Percentiles rank a stretch among this genome's conserved stretches.
phyloP scores from a whole-genome alignment of 2,888 invertebrate genomes.

The Xestia xanthographa region DNA sequence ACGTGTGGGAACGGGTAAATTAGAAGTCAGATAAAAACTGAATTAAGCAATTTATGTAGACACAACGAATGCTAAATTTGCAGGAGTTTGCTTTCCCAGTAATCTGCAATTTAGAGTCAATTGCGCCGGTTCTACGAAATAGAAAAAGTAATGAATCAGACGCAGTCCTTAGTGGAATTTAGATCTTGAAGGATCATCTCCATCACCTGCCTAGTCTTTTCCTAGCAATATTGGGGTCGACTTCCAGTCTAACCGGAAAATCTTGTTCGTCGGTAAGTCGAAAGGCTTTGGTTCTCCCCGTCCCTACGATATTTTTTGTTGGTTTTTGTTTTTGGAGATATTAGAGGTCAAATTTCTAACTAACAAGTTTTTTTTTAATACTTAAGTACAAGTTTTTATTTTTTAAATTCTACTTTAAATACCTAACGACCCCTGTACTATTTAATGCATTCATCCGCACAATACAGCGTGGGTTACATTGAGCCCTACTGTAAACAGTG shows the following conservation, averaged over 20 bases:
- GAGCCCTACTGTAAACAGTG: not conserved
- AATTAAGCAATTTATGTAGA: slow-evolving; percentile 54
- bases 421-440: not conserved
- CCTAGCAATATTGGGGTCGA: not conserved
- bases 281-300: not conserved
- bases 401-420: not conserved
- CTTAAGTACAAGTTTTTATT: no score
- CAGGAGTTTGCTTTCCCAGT: slow-evolving; percentile 11
- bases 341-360: not conserved
- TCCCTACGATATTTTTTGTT: not conserved
- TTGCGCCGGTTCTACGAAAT: slow-evolving; percentile 1
- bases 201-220: not conserved
- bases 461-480: not conserved
- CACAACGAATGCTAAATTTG: slow-evolving; percentile 31
- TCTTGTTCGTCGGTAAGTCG: not conserved
- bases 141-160: slow-evolving; percentile 4
- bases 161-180: not conserved
- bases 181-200: not conserved
- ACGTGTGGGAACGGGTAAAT: slow-evolving; percentile 60
- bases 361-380: no score
- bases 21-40: slow-evolving; percentile 50
- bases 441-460: not conserved
- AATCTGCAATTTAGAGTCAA: slow-evolving; percentile 25
- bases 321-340: not conserved
- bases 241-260: not conserved